Base-by-base conservation (phyloP, 2,113 vertebrate genomes). In the Atractosteus spatula region DNA sequence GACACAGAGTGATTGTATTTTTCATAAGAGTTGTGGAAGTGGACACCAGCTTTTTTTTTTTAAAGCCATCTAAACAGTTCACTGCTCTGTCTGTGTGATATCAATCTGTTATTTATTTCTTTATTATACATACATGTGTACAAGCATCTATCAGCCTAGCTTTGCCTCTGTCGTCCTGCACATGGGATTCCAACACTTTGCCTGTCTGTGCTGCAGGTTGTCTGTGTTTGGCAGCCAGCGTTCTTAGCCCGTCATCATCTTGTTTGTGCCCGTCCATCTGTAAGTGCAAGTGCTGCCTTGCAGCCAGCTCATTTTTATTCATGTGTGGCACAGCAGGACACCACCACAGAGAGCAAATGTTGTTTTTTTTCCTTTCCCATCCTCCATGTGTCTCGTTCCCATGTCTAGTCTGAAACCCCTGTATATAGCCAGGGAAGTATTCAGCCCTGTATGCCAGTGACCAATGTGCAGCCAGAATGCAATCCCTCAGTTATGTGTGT, bases 1-100 rank as follows among this genome's bases (percentile, higher is more conserved):
- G 78, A 77, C 75, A 79, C 69, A 64, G 57, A 74, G 12, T 61
- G 71, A 76, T 68, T 69, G 51, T 41, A 54, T 51, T 71, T 66
- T 66, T 56, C 68, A 68, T 63, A 11, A 54, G 51, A 59, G 13
- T 44, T 41, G 75, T 68, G 71, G 77, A 63, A 47, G 41, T 66
- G 55, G 43, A 61, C 2, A 66, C 62, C 64, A 17, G 68, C 5
- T 51, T 10, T 51, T 51, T 51, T 51, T 10, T 51, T 51, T 51
- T 10, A 5, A 51, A 10, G 47, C 47, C 47, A 51, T 2, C 47
- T 5, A 51, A 51, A 51, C 47, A 5, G 29, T 29, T 1, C 5
- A 51, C 47, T 7, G 47, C 5, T 51, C 47, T 7, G 47, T 51
- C 2, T 51, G 47, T 51, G 1, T 51, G 47, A 5, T 7, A 51